A percentile compares a stretch with the other conserved stretches of the same genome.
Evolutionary conservation across 2,888 invertebrate species (phyloP).

Genomic region (Tillus elongatus): DNA sequence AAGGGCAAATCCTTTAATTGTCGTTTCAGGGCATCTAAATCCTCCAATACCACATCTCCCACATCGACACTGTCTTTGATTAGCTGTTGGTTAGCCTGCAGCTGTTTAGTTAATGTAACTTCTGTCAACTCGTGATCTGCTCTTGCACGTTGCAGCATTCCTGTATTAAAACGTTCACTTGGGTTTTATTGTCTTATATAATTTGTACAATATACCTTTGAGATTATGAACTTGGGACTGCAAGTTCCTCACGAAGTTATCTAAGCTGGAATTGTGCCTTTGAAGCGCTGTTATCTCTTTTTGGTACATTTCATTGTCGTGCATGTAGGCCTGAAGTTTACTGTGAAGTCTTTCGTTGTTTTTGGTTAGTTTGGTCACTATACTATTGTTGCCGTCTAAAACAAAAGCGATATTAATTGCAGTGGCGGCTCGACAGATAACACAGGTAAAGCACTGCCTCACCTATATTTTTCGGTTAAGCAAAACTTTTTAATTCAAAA

Average conservation of each 20-base stretch:
- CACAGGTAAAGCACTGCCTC: too few relatives aligned
- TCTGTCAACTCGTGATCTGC: constrained; percentile 31
- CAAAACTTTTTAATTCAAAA: too few relatives aligned
- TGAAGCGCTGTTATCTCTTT: constrained; percentile 27
- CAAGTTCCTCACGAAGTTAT: constrained; percentile 27
- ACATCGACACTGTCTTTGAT: constrained; percentile 29
- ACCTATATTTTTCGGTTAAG: too few relatives aligned
- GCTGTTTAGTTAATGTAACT: constrained; percentile 24
- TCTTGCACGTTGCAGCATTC: constrained; percentile 24
- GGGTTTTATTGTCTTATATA: not conserved
- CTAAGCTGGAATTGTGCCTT: constrained; percentile 27
- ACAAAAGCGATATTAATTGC: too few relatives aligned
- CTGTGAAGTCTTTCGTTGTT: constrained; percentile 32
- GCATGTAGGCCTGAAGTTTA: constrained; percentile 24
- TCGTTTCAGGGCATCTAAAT: constrained; percentile 26
- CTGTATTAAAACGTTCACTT: constrained; percentile 18
- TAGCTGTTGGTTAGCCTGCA: constrained; percentile 24
- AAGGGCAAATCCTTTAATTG: constrained; percentile 23
- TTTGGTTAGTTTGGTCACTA: constrained; percentile 25
- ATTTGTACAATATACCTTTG: constrained; percentile 23
- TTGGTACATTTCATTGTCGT: constrained; percentile 30
- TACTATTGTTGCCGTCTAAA: not conserved
- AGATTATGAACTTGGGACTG: constrained; percentile 27
- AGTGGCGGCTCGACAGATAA: too few relatives aligned
- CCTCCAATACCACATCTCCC: constrained; percentile 30